Evolutionary conservation across 2,797 vertebrate species (phyloP).

Genomic region (Leucoraja ocellata): DNA sequence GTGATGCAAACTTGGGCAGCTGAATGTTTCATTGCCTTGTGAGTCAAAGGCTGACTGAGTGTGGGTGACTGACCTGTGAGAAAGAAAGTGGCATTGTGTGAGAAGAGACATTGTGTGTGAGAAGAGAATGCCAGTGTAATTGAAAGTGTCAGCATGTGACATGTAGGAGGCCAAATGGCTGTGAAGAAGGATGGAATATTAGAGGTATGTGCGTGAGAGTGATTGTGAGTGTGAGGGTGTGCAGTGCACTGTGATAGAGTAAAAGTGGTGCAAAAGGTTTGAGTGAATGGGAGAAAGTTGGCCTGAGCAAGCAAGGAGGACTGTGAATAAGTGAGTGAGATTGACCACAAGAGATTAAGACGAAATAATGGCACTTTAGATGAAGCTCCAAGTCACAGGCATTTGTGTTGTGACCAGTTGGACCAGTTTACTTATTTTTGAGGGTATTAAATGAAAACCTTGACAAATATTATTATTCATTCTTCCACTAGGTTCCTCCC

Average conservation of each 20-base stretch:
- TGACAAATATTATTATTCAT: accelerated
- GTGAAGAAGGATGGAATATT: too few species aligned
- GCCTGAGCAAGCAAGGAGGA: background rate
- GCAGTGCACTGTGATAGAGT: too few species aligned
- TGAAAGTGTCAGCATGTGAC: too few species aligned
- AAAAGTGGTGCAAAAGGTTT: background rate
- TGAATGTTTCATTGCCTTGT: background rate
- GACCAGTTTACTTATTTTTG: background rate
- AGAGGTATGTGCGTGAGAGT: too few species aligned
- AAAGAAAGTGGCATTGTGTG: too few species aligned
- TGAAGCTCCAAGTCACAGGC: background rate
- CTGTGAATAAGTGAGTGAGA: background rate
- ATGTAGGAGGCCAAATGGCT: too few species aligned
- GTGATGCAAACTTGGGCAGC: background rate
- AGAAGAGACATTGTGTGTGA: too few species aligned
- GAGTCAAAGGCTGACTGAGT: background rate
- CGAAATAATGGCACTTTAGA: background rate
- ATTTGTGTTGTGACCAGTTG: background rate
- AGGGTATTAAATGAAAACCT: background rate
- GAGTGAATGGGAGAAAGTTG: too few species aligned
- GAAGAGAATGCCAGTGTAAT: too few species aligned
- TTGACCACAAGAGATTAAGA: too few species aligned
- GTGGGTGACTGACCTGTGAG: too few species aligned
- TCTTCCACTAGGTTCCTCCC: constrained; percentile 62
- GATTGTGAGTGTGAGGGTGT: too few species aligned